Evolutionary conservation across 2,113 vertebrate genomes (phyloP).

Genomic region (Cynoglossus semilaevis): DNA sequence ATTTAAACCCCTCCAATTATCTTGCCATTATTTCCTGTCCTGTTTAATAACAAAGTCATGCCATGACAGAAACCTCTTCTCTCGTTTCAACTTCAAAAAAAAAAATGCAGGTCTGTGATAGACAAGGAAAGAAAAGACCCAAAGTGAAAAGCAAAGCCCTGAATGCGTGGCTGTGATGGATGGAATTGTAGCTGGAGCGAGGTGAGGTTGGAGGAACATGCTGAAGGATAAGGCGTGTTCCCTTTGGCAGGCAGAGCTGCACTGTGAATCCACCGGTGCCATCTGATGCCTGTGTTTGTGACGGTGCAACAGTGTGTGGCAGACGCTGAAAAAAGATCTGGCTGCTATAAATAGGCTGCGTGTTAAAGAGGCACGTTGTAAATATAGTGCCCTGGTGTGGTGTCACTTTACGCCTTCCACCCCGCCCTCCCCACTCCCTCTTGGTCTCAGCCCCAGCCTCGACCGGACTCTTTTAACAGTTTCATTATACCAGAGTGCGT

Average conservation of each 20-base stretch:
- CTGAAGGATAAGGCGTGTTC: conserved; percentile 65
- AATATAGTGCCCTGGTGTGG: conserved; percentile 70
- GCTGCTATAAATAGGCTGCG: conserved; percentile 70
- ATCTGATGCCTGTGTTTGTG: conserved; percentile 70
- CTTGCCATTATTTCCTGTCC: conserved; percentile 10
- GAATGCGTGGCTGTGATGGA: conserved; percentile 25
- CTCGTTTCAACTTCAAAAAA: conserved; percentile 21
- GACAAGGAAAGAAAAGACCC: conserved; percentile 13
- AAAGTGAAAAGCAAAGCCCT: conserved; percentile 31
- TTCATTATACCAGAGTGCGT: conserved; percentile 74
- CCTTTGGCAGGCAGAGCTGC: conserved; percentile 53
- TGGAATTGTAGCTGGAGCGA: conserved; percentile 18
- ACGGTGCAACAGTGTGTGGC: conserved; percentile 56
- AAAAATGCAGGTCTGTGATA: neutral
- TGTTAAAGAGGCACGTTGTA: conserved; percentile 70
- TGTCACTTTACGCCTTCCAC: conserved; percentile 67
- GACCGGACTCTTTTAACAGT: conserved; percentile 67
- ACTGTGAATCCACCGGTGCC: conserved; percentile 61
- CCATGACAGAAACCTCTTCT: conserved; percentile 30
- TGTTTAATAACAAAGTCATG: conserved; percentile 17
- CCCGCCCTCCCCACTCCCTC: conserved; percentile 20
- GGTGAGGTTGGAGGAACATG: conserved; percentile 45
- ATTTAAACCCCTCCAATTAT: conserved; percentile 20
- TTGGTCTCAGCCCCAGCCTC: conserved; percentile 46
- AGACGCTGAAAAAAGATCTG: conserved; percentile 70